Base-by-base conservation (phyloP, 2,797 vertebrate genomes). In the Apodemus agrarius region DNA sequence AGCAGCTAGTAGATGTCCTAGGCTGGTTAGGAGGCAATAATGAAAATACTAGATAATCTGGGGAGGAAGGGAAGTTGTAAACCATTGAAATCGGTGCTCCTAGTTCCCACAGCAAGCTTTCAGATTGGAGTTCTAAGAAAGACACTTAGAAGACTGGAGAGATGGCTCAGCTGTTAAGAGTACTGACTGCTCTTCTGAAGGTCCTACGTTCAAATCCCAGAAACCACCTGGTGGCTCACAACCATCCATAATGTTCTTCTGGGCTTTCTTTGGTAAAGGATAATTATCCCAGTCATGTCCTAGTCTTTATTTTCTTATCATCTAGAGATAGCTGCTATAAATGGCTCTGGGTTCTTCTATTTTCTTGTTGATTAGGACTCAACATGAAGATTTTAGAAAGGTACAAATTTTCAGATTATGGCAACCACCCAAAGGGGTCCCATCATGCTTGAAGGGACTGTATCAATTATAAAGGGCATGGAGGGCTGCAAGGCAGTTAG, bases 351-450 rank as follows among this genome's bases (percentile, higher is more conserved):
- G 26, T 43, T 29, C 21, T 52, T 11, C 43, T 31, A 14, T 29
- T 1, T n/a, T 14, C 61, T n/a, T 76, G 14, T 13, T 65, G 69
- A 61, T 88, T 22, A 54, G 24, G 21, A 54, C 22, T 91, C 26
- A 59, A 69, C 21, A 57, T 34, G 8, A 52, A 37, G 21, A 83
- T 49, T 82, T 46, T 82, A 19, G 24, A 74, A 74, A n/a, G 11
- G 4, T 11, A 61, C 22, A 92, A 57, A 49, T 7, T 24, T 26
- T 87, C 2, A 31, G 31, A 57, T 7, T 11, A 31, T 19, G 52
- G 37, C 16, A 29, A 6, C 21, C 3, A 3, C 52, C 13, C 2
- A 0, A 49, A 89, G 0, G 34, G 54, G 14, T 14, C 0, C 0
- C 31, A 19, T 37, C 31, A 13, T 11, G 0, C 31, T 34, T 6